Base-by-base conservation (phyloP, 2,797 vertebrate genomes). In the Pseudochromis fuscus region DNA sequence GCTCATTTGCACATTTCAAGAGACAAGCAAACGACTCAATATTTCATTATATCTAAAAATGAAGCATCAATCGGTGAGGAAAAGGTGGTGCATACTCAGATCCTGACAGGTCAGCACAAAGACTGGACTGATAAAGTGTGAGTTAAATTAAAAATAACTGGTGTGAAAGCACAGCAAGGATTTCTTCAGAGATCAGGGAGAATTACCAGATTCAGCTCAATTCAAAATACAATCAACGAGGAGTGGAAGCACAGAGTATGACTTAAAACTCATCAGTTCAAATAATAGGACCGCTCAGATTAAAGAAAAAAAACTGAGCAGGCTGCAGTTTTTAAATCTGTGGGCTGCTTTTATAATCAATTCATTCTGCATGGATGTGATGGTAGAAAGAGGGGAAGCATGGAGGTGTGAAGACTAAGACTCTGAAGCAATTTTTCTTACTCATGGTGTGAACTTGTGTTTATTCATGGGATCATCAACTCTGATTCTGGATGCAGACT, bases 401-500 rank as follows among this genome's bases (percentile, higher is more conserved):
- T 8, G n/a, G 42, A 45, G 19, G 19, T 21, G 19, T 21, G n/a
- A 44, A 21, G 16, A 16, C 5, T 6, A 40, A n/a, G 1, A 5
- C 16, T 15, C 37, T 15, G 13, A 5, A 16, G 16, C 16, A 18
- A 15, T 40, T 18, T 40, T 40, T 6, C 16, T 18, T n/a, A 7
- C 16, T 7, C 18, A 40, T n/a, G 16, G 18, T 40, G 7, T n/a
- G n/a, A 7, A 40, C 6, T 5, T 37, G 12, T 15, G 16, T 37
- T 37, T 37, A 31, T 31, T 24, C 1, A 46, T 67, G 0, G 5
- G 46, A 30, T 45, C 42, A 37, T 11, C 0, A 57, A 25, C 52
- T 55, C 31, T 31, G 38, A 42, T 42, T 52, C n/a, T 42, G 21
- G 16, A 33, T n/a, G 21, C 21, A 66, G 19, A 42, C 19, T 52